Conservation (phyloP, 2,113 vertebrate genomes). For the Capra hircus region DNA sequence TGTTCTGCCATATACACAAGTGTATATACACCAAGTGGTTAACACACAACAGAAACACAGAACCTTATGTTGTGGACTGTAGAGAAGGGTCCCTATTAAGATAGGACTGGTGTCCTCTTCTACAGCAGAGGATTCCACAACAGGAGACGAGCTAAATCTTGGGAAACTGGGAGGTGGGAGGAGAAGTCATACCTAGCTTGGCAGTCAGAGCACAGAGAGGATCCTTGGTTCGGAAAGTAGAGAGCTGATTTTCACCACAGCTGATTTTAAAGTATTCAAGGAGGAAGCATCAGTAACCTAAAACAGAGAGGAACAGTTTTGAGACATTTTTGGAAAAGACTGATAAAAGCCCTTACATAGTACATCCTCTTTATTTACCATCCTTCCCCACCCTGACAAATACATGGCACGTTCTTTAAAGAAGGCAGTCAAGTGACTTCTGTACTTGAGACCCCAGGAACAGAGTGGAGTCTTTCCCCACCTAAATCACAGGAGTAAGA, state of each 20-base stretch:
- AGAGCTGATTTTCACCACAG: background rate
- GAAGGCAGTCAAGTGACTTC: background rate
- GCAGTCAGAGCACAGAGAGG: background rate
- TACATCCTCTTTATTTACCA: background rate
- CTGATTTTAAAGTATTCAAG: background rate
- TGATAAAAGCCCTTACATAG: background rate
- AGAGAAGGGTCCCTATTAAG: background rate
- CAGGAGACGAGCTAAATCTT: background rate
- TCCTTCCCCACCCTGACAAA: background rate
- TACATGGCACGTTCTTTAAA: background rate
- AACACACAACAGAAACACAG: background rate
- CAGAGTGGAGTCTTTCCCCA: background rate
- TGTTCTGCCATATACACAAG: background rate
- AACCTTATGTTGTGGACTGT: background rate
- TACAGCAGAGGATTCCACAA: background rate
- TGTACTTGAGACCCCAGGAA: background rate
- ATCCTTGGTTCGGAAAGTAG: background rate
- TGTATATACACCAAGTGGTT: background rate
- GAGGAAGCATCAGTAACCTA: background rate
- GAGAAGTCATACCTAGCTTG: background rate
- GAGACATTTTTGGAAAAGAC: background rate
- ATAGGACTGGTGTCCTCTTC: background rate
- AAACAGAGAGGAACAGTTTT: background rate
- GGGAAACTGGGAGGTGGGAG: background rate
- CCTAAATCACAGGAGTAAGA: background rate